These are phyloP conservation scores for Hiodon alosoides DNA, from an alignment of 2,113 vertebrate species.

Conservation along the genomic window DNA sequence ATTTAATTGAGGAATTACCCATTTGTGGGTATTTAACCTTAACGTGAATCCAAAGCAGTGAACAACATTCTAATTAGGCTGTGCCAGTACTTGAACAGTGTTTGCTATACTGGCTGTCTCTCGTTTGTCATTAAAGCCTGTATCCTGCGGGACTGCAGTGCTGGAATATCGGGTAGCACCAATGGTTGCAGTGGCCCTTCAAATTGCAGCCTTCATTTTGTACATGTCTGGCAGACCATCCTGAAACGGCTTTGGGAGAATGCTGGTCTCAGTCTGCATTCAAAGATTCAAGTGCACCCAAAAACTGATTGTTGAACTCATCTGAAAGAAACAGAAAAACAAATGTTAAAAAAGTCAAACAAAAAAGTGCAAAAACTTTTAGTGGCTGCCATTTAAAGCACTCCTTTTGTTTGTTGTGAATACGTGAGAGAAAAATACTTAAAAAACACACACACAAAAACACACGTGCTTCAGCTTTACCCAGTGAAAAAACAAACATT, in stretches of 20 bases:
- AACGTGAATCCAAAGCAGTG: slow-evolving; percentile 39
- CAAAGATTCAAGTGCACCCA: neutral
- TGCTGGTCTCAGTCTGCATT: neutral
- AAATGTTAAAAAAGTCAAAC: neutral
- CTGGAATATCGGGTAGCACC: neutral
- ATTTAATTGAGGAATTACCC: slow-evolving; percentile 33
- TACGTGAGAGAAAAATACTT: neutral
- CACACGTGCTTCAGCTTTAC: too few species aligned
- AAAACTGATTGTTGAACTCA: neutral
- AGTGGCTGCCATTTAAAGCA: neutral
- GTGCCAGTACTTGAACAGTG: slow-evolving; percentile 5
- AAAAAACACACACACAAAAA: too few species aligned
- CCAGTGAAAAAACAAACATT: neutral
- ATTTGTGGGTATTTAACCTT: slow-evolving; percentile 41
- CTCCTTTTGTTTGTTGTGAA: neutral
- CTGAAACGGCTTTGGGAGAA: neutral
- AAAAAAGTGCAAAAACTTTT: neutral
- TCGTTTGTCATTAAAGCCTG: slow-evolving; percentile 30
- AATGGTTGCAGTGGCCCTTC: neutral
- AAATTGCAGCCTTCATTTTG: neutral
- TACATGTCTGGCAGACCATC: neutral
- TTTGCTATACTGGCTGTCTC: slow-evolving; percentile 14
- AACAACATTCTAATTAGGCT: slow-evolving; percentile 40
- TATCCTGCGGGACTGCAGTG: slow-evolving; percentile 23
- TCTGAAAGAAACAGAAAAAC: slow-evolving; percentile 3